Conservation (phyloP, 1,140 invertebrate genomes). For the Geopemphigus sp. region DNA sequence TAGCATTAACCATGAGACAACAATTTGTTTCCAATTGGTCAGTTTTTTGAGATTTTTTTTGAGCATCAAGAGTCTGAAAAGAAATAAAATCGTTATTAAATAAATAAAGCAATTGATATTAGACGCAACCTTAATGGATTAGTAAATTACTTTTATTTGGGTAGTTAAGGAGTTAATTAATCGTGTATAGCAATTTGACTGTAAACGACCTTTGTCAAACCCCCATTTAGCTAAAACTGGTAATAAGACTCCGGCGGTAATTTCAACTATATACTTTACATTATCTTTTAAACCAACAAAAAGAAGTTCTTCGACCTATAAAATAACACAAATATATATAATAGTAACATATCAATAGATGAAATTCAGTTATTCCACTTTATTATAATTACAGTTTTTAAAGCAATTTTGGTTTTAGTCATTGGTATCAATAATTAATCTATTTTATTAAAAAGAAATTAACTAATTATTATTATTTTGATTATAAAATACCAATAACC, state of each 20-base stretch:
- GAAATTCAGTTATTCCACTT: neutral
- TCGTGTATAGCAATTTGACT: constrained; percentile 57
- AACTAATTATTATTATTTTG: too few species aligned
- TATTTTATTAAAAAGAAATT: too few species aligned
- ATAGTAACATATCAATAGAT: neutral
- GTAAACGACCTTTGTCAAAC: constrained; percentile 59
- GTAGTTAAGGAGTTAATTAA: constrained; percentile 51
- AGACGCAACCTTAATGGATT: neutral
- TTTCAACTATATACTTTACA: constrained; percentile 59
- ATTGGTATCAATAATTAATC: too few species aligned
- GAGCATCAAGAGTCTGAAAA: constrained; percentile 24
- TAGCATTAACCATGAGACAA: constrained; percentile 54
- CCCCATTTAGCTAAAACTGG: constrained; percentile 67
- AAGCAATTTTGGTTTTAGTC: too few species aligned
- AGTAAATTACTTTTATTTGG: constrained; percentile 51
- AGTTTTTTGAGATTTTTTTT: constrained; percentile 50
- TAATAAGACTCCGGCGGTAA: constrained; percentile 58
- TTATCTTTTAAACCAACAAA: constrained; percentile 61
- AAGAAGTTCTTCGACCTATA: constrained; percentile 62
- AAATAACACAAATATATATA: constrained; percentile 39
- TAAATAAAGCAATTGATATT: neutral
- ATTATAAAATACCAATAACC: too few species aligned
- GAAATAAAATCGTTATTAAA: constrained; percentile 1
- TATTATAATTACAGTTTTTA: neutral
- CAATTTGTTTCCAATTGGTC: constrained; percentile 52